Evolutionary conservation across 1,140 invertebrate genomes (phyloP), one percentile per base, ranked within the genome.

Genomic region (Hycleus phaleratus): DNA sequence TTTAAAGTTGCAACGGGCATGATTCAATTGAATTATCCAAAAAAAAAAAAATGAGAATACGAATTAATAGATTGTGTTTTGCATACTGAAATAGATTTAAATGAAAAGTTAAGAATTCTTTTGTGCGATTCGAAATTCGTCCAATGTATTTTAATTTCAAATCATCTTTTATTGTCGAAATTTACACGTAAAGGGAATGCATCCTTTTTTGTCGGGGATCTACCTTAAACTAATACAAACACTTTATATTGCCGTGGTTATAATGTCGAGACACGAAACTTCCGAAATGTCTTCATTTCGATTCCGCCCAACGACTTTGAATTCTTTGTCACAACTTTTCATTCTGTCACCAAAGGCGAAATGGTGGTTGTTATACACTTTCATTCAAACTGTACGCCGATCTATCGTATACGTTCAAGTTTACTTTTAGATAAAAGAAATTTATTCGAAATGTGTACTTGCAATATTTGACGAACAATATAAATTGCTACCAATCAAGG

Each of bases 271-370:
- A 61, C 59, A 61, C 59, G 59, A 60, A 57, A 52, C 53, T 38
- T 39, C 48, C 38, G 57, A 61, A 61, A 61, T 61, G 59, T 54
- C 59, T 61, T 57, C 59, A 61, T 61, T 61, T 61, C 59, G 59
- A 61, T 61, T 61, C 59, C 59, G 54, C 59, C 54, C 55, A 52
- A 26, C 59, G 38, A 51, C 44, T 53, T 43, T 32, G 59, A 57
- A 32, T 54, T 61, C 59, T 61, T 61, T 61, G 59, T 61, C 59
- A 61, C 59, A 61, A 61, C 59, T 61, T 61, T 57, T 61, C 59
- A 57, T 57, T 52, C 59, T 57, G 54, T 57, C 59, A 49, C 49
- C 56, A 38, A 10, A 46, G 47, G 45, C 24, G 44, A 26, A 7
- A 32, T 32, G 32, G 2, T 32, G 32, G 32, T 25, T 7, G 49